Conservation (phyloP, 2,797 vertebrate species). For the Sebastes hubbsi region DNA sequence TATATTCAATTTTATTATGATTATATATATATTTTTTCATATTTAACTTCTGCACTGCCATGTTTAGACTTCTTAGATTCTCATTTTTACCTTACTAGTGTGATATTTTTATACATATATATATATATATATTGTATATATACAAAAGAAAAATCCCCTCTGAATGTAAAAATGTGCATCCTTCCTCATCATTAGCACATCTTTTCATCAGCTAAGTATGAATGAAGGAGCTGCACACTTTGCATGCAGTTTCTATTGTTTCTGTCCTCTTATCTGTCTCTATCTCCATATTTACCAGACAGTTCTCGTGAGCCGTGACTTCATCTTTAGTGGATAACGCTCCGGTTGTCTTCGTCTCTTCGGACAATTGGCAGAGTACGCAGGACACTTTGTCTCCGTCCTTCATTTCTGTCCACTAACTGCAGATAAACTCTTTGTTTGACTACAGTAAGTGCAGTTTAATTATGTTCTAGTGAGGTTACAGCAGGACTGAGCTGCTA, state of each 20-base stretch:
- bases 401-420: not conserved
- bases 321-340: conserved; percentile 43
- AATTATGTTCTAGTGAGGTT: no score
- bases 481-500: not conserved
- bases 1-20: no score
- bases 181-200: not conserved
- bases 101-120: no score
- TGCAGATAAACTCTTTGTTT: not conserved
- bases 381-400: conserved; percentile 1
- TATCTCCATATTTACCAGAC: conserved; percentile 65
- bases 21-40: no score
- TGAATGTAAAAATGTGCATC: no score
- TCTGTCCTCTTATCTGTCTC: not conserved
- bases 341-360: conserved; percentile 66
- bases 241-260: not conserved
- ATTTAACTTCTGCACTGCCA: no score
- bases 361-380: conserved; percentile 44
- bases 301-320: conserved; percentile 77
- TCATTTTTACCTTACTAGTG: no score
- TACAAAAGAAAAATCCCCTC: no score
- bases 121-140: no score
- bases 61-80: no score
- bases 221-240: not conserved
- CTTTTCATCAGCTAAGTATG: not conserved
- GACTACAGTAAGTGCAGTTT: not conserved